Base-by-base conservation (phyloP, 1,140 invertebrate genomes). In the Colletes gigas region DNA sequence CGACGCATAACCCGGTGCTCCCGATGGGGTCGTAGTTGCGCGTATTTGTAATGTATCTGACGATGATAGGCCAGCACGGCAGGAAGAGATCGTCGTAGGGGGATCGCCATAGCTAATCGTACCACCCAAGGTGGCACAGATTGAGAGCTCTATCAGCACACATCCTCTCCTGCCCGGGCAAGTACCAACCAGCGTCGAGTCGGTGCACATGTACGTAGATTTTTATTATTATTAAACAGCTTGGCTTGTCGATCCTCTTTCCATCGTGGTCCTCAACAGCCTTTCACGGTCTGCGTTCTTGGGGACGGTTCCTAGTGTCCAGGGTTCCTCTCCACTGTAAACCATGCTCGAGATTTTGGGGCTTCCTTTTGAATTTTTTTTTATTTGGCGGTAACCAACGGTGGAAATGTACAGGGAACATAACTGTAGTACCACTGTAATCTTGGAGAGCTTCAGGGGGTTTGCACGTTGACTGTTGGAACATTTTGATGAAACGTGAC, bases 71-170 rank as follows among this genome's bases (percentile, higher is more conserved):
- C 69, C 68, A 79, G 78, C 63, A 67, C 88, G 91, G 90, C 92
- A 93, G 92, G 92, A 93, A 93, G 92, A 92, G 91, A 92, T 92
- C 89, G 88, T 89, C 89, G 91, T 91, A 92, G 90, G 92, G 91
- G 82, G 71, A 88, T 88, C 85, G 86, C 84, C 88, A 92, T 90
- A 92, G 84, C 91, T 92, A 92, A 93, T 93, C 89, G 91, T 93
- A 93, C 92, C 92, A 93, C 90, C 92, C 92, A 93, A 93, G 93
- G 93, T 93, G 93, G 93, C 92, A 93, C 90, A 93, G 92, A 93
- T 93, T 93, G 89, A 92, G 88, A 91, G 90, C 90, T 91, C 88
- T 88, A 92, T 92, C 92, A 86, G 85, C 91, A 89, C 84, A 92
- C 91, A 92, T 92, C 91, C 92, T 92, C 90, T 90, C 87, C 55